Base-by-base conservation (phyloP, 2,113 vertebrate species). In the Aegotheles bennettii region DNA sequence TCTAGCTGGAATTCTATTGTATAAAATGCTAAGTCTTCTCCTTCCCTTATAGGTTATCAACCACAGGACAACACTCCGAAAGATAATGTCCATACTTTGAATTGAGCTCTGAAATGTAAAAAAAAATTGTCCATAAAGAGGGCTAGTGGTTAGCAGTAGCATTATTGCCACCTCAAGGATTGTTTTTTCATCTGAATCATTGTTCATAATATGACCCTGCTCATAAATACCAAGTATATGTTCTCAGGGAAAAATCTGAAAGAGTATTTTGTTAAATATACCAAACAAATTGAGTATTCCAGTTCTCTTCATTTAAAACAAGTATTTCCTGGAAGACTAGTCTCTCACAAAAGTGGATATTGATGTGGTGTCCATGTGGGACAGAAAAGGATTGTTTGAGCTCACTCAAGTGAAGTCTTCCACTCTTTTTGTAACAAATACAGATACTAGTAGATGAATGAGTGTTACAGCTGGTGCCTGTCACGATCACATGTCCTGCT, bases 381-480 rank as follows among this genome's bases (percentile, higher is more conserved):
- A 96, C 87, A 96, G 93, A 90, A 92, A 40, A 70, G 83, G 68
- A 96, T 95, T 97, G 93, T 97, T 86, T 96, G 90, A 92, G 87
- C 69, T 96, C 96, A 95, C 87, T 97, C 80, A 91, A 94, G 90
- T 96, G 94, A 77, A 94, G 95, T 91, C 75, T 82, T 93, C 92
- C 64, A 93, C 56, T 79, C 48, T 80, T 90, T 95, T 95, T 94
- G 85, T 95, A 89, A 89, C 94, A 84, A 94, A 78, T 92, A 60
- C 88, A 92, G 93, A 54, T 85, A 96, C 85, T 73, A 68, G 92
- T 29, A 84, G 90, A 91, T 96, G 85, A 97, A 97, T 95, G 79
- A 86, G 28, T 11, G n/a, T 71, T 96, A 87, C 92, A 96, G 90
- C 93, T 94, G 88, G 94, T 95, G 85, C 93, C 85, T 93, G 86